A percentile compares a stretch with the other conserved stretches of the same genome.
These are phyloP conservation scores for Phataginus tetradactyla DNA, from an alignment of 2,797 vertebrate species.

Conservation along the genomic window DNA sequence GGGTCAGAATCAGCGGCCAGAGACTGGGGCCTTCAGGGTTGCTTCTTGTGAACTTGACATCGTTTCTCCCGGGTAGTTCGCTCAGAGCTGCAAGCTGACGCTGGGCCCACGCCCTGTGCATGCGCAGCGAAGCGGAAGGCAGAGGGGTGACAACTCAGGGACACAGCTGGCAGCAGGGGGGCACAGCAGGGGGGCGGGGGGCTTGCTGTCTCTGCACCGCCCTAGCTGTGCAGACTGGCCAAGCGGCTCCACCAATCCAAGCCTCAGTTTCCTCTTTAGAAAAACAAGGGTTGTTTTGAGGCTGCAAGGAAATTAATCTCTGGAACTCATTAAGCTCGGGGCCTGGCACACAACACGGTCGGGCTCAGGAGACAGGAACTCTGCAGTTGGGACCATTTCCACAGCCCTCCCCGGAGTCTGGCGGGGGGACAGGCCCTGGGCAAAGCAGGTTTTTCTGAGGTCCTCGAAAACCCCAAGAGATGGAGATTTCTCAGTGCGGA, in stretches of 20 bases:
- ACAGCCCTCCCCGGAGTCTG: not conserved
- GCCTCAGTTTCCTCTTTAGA: not conserved
- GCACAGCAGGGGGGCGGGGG: fast-evolving
- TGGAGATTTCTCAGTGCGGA: too few relatives aligned
- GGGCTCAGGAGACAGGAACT: not conserved
- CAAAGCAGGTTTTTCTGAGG: not conserved
- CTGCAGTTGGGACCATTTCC: fast-evolving
- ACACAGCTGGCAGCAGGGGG: too few relatives aligned
- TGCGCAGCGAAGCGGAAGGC: not conserved
- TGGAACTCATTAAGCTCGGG: not conserved
- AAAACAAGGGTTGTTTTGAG: not conserved
- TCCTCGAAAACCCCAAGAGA: not conserved
- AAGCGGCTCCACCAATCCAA: not conserved
- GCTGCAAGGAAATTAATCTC: not conserved
- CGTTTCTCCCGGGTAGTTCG: fast-evolving
- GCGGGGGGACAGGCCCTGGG: not conserved
- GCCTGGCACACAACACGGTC: not conserved
- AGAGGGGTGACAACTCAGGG: not conserved
- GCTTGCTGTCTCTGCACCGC: not conserved
- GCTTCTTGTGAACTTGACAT: not conserved
- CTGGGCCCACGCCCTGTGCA: not conserved
- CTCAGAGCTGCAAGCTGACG: not conserved
- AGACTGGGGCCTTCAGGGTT: not conserved
- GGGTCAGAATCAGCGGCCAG: not conserved
- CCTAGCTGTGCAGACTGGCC: not conserved